These are phyloP conservation scores for Phalloptychus januarius DNA, from an alignment of 2,797 vertebrate species.

Conservation along the genomic window DNA sequence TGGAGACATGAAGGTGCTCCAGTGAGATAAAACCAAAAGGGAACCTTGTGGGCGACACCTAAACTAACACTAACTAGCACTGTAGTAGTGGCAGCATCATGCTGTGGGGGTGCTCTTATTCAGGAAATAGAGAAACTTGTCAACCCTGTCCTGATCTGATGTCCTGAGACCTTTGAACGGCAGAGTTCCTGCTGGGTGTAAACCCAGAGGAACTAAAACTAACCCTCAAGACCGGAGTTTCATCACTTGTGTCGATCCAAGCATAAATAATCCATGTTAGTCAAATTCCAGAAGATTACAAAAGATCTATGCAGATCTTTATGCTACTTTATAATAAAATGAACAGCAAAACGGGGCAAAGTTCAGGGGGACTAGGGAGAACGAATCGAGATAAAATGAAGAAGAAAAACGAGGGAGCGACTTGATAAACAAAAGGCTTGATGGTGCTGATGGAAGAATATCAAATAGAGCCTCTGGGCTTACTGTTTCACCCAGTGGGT, in stretches of 20 bases:
- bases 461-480: conserved; percentile 42
- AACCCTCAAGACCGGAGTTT: background rate
- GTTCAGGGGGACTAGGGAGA: background rate
- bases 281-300: background rate
- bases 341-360: background rate
- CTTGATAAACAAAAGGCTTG: conserved; percentile 51
- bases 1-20: too few species aligned
- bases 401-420: conserved; percentile 45
- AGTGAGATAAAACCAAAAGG: too few species aligned
- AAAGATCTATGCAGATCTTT: too few species aligned
- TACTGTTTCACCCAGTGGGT: conserved; percentile 52
- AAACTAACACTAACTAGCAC: background rate
- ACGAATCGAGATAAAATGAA: conserved; percentile 24
- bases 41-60: too few species aligned
- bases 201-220: background rate
- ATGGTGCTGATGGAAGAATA: conserved; percentile 50
- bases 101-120: background rate
- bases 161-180: background rate
- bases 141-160: background rate
- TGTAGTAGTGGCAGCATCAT: background rate
- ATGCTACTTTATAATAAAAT: background rate
- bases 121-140: background rate
- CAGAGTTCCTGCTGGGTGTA: too few species aligned
- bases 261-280: background rate
- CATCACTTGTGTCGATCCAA: background rate